These are phyloP conservation scores for Eutolmus rufibarbis DNA, from an alignment of 2,888 invertebrate species.

Conservation along the genomic window DNA sequence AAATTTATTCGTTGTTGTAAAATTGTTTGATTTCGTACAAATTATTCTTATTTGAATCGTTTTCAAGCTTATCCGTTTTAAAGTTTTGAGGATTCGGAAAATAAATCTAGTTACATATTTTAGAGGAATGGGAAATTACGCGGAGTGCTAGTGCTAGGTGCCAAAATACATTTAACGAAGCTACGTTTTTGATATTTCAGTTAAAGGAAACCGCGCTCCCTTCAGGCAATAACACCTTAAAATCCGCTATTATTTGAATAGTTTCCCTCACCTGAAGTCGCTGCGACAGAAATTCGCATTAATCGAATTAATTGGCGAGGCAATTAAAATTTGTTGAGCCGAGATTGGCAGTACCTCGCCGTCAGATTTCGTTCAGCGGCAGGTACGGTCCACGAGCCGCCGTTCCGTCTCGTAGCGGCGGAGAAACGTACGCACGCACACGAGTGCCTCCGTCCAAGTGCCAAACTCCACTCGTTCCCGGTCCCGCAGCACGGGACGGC, in stretches of 20 bases:
- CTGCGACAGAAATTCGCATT: background rate
- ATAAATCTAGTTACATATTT: background rate
- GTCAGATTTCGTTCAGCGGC: background rate
- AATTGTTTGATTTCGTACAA: background rate
- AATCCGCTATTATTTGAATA: background rate
- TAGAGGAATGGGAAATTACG: background rate
- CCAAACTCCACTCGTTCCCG: background rate
- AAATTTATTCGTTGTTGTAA: no score
- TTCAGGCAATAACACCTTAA: background rate
- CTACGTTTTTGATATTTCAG: background rate
- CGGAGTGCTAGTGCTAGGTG: background rate
- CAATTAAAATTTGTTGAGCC: background rate
- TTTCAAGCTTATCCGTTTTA: background rate
- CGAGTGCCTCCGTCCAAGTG: background rate
- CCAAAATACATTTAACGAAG: background rate
- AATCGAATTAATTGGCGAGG: background rate
- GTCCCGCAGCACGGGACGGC: background rate
- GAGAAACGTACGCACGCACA: background rate
- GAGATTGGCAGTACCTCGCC: background rate
- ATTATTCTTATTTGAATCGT: background rate
- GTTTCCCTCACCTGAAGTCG: background rate
- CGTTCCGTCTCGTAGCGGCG: background rate
- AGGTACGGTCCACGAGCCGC: background rate
- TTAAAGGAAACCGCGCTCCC: no score
- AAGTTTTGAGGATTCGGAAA: no score